Evolutionary conservation across 2,888 invertebrate genomes (phyloP).

Genomic region (Heptascelio sp.): DNA sequence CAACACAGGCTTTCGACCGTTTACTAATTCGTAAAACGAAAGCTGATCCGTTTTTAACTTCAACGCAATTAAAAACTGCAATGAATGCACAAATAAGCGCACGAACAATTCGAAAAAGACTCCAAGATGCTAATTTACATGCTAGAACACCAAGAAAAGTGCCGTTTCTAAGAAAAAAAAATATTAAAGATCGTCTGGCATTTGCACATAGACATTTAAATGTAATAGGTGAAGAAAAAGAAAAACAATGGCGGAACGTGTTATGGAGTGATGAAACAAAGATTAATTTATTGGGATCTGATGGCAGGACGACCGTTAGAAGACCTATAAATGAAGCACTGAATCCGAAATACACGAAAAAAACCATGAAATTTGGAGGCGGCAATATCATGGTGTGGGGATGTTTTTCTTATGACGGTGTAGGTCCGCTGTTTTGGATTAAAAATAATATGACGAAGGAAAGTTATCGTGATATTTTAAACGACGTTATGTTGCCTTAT

Average conservation of each 20-base stretch:
- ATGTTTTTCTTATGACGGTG: slow-evolving; percentile 17
- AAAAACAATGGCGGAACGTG: slow-evolving; percentile 17
- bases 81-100: neutral
- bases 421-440: slow-evolving; percentile 16
- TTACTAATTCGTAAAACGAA: neutral
- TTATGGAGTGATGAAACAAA: slow-evolving; percentile 27
- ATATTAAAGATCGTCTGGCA: slow-evolving; percentile 17
- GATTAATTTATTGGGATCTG: slow-evolving; percentile 29
- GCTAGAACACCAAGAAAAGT: slow-evolving; percentile 7
- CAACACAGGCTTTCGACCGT: neutral
- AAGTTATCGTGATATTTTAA: slow-evolving; percentile 18
- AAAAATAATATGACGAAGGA: slow-evolving; percentile 5
- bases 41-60: neutral
- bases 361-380: slow-evolving; percentile 34
- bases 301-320: neutral
- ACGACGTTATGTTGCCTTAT: slow-evolving; percentile 29
- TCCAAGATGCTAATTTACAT: neutral
- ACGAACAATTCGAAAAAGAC: slow-evolving; percentile 2
- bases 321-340: slow-evolving; percentile 7
- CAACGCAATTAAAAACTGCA: neutral
- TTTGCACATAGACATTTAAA: slow-evolving; percentile 28
- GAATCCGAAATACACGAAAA: slow-evolving; percentile 27
- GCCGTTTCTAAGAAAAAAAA: slow-evolving; percentile 23
- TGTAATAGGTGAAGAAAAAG: slow-evolving; percentile 14
- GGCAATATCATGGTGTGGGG: slow-evolving; percentile 24